Conservation (phyloP, 2,113 vertebrate genomes). For the Toxotes chatareus region DNA sequence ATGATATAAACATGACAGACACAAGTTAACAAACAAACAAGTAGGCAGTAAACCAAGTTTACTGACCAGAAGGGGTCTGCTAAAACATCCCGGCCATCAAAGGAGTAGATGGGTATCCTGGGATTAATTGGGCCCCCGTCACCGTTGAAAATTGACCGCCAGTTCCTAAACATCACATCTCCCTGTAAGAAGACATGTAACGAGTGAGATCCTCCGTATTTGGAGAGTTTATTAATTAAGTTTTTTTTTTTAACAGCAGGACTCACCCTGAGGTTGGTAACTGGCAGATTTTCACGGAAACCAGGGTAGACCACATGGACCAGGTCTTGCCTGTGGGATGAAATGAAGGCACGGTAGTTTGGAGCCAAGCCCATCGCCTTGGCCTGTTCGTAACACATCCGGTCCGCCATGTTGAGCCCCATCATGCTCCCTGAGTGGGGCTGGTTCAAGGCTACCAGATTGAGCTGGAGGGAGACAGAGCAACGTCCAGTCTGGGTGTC, state of each 20-base stretch:
- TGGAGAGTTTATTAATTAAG: no score
- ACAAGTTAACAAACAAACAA: neutral
- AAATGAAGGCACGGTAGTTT: constrained; percentile 93
- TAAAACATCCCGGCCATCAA: constrained; percentile 94
- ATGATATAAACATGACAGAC: neutral
- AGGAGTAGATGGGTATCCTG: constrained; percentile 93
- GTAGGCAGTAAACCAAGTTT: neutral
- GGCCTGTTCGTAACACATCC: constrained; percentile 93
- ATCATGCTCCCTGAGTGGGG: constrained; percentile 90
- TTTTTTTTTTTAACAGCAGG: neutral
- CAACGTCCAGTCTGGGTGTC: neutral
- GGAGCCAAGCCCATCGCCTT: constrained; percentile 89
- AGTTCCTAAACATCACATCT: constrained; percentile 92
- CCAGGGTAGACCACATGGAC: constrained; percentile 88
- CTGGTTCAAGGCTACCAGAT: constrained; percentile 91
- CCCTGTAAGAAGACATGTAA: constrained; percentile 83
- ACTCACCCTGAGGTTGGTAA: constrained; percentile 96
- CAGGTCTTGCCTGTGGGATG: constrained; percentile 92
- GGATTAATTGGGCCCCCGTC: constrained; percentile 83
- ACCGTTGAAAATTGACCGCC: constrained; percentile 91
- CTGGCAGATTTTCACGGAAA: constrained; percentile 87
- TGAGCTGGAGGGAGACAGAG: constrained; percentile 83
- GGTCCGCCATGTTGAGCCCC: constrained; percentile 85
- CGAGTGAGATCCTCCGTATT: neutral
- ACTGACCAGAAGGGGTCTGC: constrained; percentile 93